phyloP scores from a whole-genome alignment of 2,888 invertebrate genomes.

The Drosophila helvetica region DNA sequence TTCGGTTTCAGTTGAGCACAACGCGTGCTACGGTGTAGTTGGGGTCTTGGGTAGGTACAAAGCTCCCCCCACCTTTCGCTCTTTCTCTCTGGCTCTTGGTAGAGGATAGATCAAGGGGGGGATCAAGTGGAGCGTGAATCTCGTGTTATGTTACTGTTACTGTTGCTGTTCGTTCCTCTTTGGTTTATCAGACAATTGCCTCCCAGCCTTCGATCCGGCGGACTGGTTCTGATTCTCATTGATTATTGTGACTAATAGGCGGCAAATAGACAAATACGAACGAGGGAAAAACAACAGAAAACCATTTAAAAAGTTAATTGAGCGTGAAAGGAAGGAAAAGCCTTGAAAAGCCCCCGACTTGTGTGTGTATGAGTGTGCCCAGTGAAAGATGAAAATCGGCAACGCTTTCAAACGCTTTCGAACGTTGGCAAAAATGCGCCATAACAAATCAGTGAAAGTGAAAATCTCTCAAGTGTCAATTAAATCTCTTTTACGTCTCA shows the following conservation, averaged over 20 bases:
- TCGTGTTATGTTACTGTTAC: constrained; percentile 15
- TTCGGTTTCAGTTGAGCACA: constrained; percentile 72
- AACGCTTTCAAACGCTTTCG: constrained; percentile 61
- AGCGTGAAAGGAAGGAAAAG: constrained; percentile 48
- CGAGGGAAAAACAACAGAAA: constrained; percentile 10
- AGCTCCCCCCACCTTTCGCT: not conserved
- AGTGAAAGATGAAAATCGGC: constrained; percentile 67
- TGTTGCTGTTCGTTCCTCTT: constrained; percentile 19
- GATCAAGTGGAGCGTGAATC: constrained; percentile 37
- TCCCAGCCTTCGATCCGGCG: constrained; percentile 37
- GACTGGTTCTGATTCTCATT: constrained; percentile 52
- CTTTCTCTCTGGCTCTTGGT: not conserved
- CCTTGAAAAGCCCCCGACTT: constrained; percentile 48
- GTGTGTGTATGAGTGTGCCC: constrained; percentile 13
- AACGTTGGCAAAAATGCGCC: constrained; percentile 58
- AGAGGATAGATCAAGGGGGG: not conserved
- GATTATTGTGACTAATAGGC: constrained; percentile 61
- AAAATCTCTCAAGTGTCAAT: constrained; percentile 76
- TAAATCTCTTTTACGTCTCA: constrained; percentile 52
- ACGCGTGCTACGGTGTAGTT: constrained; percentile 68
- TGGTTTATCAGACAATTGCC: constrained; percentile 36
- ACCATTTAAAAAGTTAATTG: constrained; percentile 29
- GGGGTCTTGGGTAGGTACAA: constrained; percentile 22
- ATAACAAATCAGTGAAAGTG: constrained; percentile 76
- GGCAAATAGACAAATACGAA: constrained; percentile 5